Conservation (phyloP, 1,140 invertebrate genomes). For the Tyrophagus putrescentiae region DNA sequence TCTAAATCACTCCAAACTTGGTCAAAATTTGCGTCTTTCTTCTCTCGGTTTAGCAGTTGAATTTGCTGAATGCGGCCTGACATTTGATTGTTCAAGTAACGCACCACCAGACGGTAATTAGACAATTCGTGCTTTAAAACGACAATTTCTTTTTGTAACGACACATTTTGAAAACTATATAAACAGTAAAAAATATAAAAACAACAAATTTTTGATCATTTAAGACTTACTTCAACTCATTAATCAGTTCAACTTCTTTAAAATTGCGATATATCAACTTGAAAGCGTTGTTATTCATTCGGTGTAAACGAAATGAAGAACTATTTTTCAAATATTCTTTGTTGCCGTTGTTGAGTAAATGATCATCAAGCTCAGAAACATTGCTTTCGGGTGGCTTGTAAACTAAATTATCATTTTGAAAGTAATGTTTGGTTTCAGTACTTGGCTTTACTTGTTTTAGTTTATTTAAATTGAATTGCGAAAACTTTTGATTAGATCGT, state of each 20-base stretch:
- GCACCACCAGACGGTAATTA: slow-evolving; percentile 61
- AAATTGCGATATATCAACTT: slow-evolving; percentile 5
- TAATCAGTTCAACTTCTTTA: slow-evolving; percentile 11
- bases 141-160: slow-evolving; percentile 38
- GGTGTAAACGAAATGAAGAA: background rate
- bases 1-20: slow-evolving; percentile 69
- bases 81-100: slow-evolving; percentile 70
- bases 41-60: slow-evolving; percentile 54
- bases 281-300: background rate
- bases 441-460: no score
- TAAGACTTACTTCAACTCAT: background rate
- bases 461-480: no score
- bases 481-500: no score
- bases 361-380: no score
- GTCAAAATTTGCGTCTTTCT: slow-evolving; percentile 60
- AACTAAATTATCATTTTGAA: no score
- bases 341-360: background rate
- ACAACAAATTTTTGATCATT: background rate
- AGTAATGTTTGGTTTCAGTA: no score
- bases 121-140: slow-evolving; percentile 63
- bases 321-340: background rate
- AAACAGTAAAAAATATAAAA: background rate
- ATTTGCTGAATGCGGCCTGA: slow-evolving; percentile 73
- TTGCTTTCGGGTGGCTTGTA: no score
- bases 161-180: slow-evolving; percentile 5